Evolutionary conservation across 2,113 vertebrate genomes (phyloP), one percentile per base, ranked within the genome.

Genomic region (Tichodroma muraria): DNA sequence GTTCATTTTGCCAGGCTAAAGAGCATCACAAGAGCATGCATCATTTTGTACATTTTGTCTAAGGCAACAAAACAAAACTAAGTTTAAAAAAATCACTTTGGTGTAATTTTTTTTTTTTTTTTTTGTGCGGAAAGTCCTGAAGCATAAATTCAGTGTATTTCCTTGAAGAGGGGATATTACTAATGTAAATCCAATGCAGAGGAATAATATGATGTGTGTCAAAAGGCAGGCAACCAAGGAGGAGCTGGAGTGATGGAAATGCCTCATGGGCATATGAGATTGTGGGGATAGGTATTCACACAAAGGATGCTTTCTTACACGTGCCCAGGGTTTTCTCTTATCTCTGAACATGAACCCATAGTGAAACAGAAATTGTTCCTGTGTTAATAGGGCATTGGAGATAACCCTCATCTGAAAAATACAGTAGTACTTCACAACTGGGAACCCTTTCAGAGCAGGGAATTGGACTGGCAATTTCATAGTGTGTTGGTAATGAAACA

Each of bases 321-420:
- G 89, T 86, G 66, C 79, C 85, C 64, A 80, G 88, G 77, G 95
- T 93, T 90, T 88, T 78, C 76, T 91, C 64, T 93, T 95, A 93
- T 93, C 95, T 95, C 85, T 86, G 85, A 93, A 95, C 88, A 72
- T 72, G 94, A 95, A 70, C 69, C 88, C 45, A 5, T 14, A 35
- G 88, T 38, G 69, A 68, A 96, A 86, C 64, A 94, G 80, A 93
- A 96, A 86, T n/a, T 90, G 85, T 93, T 84, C 56, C 69, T 86
- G 45, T 81, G 69, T 90, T 94, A 94, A 94, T 68, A 91, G 90
- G 75, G 61, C 44, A n/a, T 83, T 4, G 2, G 88, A 94, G 93
- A 92, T 94, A 93, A 86, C 88, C 68, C 89, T 66, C 85, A 13
- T 90, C 94, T 94, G 88, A 94, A 95, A 95, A 95, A 95, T 31